A percentile compares a stretch with the other conserved stretches of the same genome.
Evolutionary conservation across 2,797 vertebrate genomes (phyloP).

Genomic region (Chlorospingus semifuscus): DNA sequence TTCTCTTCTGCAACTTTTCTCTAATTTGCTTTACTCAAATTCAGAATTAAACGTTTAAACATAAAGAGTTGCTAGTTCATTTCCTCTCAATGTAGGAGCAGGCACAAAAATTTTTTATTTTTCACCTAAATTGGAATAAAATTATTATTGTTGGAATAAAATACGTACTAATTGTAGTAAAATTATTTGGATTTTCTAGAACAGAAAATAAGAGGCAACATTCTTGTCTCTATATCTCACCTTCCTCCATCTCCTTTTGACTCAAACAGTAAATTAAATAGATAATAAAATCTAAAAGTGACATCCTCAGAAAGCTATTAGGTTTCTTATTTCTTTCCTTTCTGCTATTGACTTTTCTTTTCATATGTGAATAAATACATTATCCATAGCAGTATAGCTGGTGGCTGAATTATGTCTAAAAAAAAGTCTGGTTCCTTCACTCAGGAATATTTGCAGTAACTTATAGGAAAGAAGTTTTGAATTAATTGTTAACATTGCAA

Average conservation of each 20-base stretch:
- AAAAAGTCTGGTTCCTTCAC: background rate
- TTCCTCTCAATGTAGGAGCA: background rate
- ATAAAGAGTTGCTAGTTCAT: background rate
- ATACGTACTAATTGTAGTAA: background rate
- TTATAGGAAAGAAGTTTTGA: background rate
- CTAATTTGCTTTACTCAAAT: background rate
- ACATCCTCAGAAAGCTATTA: background rate
- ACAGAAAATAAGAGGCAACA: background rate
- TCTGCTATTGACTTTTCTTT: background rate
- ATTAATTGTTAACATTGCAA: background rate
- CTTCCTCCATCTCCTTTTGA: background rate
- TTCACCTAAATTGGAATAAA: background rate
- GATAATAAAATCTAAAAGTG: background rate
- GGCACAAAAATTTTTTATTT: background rate
- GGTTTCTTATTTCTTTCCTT: background rate
- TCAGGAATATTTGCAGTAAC: background rate
- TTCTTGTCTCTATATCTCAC: background rate
- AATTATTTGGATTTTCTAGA: background rate
- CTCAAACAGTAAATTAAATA: background rate
- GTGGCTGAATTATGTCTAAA: background rate
- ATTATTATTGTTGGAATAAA: background rate
- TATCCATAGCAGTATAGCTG: background rate
- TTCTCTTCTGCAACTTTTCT: background rate
- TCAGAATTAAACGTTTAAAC: background rate
- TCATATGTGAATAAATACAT: background rate